Base-by-base conservation (phyloP, 2,888 invertebrate species). In the Rhamphomyia laevipes region DNA sequence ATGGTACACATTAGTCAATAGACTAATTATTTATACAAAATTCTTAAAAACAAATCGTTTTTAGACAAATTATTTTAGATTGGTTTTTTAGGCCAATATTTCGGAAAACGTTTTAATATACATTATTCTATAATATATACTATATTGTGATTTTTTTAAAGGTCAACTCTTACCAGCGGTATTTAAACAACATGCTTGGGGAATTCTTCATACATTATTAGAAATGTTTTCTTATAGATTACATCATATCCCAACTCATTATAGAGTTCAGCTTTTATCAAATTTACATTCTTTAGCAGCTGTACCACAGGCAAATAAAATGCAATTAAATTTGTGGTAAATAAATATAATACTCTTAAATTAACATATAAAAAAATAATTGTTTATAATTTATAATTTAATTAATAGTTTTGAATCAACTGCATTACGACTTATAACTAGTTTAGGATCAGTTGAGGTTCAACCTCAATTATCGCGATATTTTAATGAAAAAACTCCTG, bases 151-250 rank as follows among this genome's bases (percentile, higher is more conserved):
- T 49, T 47, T 62, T 63, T 45, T 66, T 51, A 1, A 30, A 87
- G 87, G 81, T 64, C 92, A 93, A 70, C 70, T 95, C 41, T 70
- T 96, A 55, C 93, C 95, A 0, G 86, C 84, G 23, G 93, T 93
- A 37, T 90, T 91, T 64, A 91, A 91, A 67, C 85, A 86, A 13
- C 90, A 93, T 59, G 91, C 92, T 1, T 93, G 93, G 93, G 91
- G 91, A 18, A 94, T 92, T 48, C 74, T 96, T n/a, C 93, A 95
- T 65, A 94, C 93, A 0, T 72, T 96, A 35, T 68, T 96, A 61
- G 95, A 96, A 70, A 95, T 96, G 94, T 94, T 95, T 67, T 92
- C 91, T 52, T 94, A 94, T 66, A 78, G 96, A 43, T 83, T 96
- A 70, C 94, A 95, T 67, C 95, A 96, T 68, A 93, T 95, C 56